Base-by-base conservation (phyloP, 1,140 invertebrate genomes). In the Eriosoma lanigerum region DNA sequence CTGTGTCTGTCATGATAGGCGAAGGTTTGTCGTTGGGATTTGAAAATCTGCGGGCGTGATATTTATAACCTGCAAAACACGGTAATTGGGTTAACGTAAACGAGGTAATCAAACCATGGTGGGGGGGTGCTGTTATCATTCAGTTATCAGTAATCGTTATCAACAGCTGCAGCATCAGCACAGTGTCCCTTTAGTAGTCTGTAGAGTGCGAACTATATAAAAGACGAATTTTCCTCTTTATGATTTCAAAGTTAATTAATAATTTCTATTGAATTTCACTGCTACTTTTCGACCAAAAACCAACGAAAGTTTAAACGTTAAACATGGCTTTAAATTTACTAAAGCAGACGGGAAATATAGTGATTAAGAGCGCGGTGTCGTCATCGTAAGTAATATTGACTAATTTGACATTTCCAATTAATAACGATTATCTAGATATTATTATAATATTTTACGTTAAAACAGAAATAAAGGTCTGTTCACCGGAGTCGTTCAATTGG, bases 31-130 rank as follows among this genome's bases (percentile, higher is more conserved):
- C 19, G 58, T 66, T 62, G 15, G 38, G 0, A 15, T 54, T 81
- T 52, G 26, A 78, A 68, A 52, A 54, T 64, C 32, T 32, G 50
- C 62, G 78, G 46, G 46, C 78, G 48, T 52, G 64, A 38, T 50
- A 50, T 21, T 52, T 62, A 50, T 64, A 80, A 80, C 76, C 76
- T 50, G 58, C 13, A 64, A 60, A 44, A 46, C 12, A 21, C 19
- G 21, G 44, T 62, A 62, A 44, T 17, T 0, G 10, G 44, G 76
- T 66, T 78, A 78, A 58, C 29, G 52, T 76, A 44, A 60, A 19
- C 26, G 13, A 60, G 44, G 52, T 58, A 58, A 46, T 5, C 50
- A n/a, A 56, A 56, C 58, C 52, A 44, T 32, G 13, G 13, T 1
- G 12, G 38, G 24, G 24, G 17, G 26, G 58, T 19, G 8, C 8